These are phyloP conservation scores for Clistopyga incitator DNA, from an alignment of 2,888 invertebrate species.

Conservation along the genomic window DNA sequence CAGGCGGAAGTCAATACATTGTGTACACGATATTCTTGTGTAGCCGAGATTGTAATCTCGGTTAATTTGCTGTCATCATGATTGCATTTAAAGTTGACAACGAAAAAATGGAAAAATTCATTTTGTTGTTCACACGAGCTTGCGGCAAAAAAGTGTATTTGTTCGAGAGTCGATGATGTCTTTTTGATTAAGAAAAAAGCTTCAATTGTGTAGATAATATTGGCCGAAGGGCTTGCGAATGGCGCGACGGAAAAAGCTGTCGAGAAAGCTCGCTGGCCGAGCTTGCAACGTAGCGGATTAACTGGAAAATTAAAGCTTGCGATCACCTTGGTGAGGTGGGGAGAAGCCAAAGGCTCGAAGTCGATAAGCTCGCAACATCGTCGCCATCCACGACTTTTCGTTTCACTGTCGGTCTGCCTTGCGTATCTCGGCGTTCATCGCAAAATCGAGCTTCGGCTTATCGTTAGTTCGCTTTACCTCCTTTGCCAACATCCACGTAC, in stretches of 20 bases:
- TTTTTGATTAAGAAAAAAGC: too few species aligned
- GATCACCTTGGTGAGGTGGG: constrained; percentile 22
- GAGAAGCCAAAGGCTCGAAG: neutral
- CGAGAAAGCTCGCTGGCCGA: constrained; percentile 21
- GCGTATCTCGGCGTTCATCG: constrained; percentile 48
- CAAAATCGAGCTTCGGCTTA: constrained; percentile 36
- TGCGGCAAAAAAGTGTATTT: too few species aligned
- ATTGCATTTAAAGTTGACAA: too few species aligned
- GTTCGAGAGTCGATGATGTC: too few species aligned
- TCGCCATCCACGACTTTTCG: constrained; percentile 39
- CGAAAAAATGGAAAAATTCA: too few species aligned
- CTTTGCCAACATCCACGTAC: neutral
- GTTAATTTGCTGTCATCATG: too few species aligned
- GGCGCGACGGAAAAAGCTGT: constrained; percentile 2
- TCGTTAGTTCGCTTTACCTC: constrained; percentile 35
- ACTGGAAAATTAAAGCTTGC: constrained; percentile 46
- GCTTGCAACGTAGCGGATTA: constrained; percentile 36
- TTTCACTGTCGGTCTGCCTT: constrained; percentile 35
- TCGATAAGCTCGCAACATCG: constrained; percentile 41
- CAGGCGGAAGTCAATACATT: too few species aligned
- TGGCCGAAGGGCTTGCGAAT: neutral
- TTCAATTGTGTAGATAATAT: too few species aligned
- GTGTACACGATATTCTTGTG: too few species aligned
- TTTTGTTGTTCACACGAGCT: too few species aligned
- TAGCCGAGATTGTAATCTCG: too few species aligned